Conservation (phyloP, 2,888 invertebrate species). For the Tenthredo distinguenda region DNA sequence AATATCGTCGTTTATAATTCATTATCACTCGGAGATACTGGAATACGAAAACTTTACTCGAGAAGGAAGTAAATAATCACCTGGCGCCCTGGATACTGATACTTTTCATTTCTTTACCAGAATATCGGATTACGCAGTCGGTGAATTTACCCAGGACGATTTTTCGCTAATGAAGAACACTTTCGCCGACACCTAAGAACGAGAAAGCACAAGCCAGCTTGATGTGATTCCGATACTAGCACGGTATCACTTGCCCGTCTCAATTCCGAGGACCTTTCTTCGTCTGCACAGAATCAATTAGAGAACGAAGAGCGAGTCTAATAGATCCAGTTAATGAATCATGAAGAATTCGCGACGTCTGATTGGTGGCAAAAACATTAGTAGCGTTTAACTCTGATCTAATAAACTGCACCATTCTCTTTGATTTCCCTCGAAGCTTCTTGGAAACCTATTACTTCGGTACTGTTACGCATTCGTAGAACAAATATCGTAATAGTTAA, state of each 20-base stretch:
- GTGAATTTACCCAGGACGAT: neutral
- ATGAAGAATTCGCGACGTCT: constrained; percentile 4
- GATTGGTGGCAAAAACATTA: neutral
- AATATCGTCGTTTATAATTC: neutral
- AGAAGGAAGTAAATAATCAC: neutral
- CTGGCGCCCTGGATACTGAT: neutral
- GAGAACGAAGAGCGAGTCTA: neutral
- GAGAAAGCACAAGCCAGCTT: neutral
- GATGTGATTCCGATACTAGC: neutral
- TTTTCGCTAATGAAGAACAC: neutral
- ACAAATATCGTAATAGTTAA: neutral
- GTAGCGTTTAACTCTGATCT: neutral
- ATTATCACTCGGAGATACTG: neutral
- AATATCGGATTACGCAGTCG: neutral
- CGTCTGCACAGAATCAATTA: neutral
- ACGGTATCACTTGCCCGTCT: neutral
- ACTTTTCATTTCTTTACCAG: neutral
- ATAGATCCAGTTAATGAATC: constrained; percentile 12
- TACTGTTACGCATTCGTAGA: neutral
- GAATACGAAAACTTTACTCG: neutral
- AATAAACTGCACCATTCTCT: neutral
- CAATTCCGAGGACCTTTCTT: neutral
- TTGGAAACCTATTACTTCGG: neutral
- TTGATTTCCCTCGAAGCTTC: neutral
- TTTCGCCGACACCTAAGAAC: neutral